Percentiles rank a stretch among this genome's conserved stretches.
phyloP scores from a whole-genome alignment of 37 sponge, comb jelly and placozoan species.

The Hormiphora californensis region DNA sequence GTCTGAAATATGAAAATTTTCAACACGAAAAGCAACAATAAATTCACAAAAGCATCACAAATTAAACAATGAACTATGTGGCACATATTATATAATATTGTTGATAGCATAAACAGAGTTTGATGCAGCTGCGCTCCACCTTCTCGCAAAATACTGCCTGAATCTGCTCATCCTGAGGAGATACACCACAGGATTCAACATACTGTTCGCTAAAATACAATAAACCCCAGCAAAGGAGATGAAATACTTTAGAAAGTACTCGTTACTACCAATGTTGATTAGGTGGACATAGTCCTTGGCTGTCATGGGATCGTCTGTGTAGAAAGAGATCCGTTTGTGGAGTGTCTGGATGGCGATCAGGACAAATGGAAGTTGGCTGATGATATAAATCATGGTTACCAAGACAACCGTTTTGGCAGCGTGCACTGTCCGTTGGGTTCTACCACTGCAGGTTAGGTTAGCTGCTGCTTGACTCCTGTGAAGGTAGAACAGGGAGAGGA shows the following conservation, averaged over 20 bases:
- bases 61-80: too few relatives aligned
- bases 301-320: not conserved
- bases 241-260: constrained; percentile 41
- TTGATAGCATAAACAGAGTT: too few relatives aligned
- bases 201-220: constrained; percentile 1
- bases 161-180: not conserved
- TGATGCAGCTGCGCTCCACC: too few relatives aligned
- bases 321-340: not conserved
- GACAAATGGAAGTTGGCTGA: not conserved
- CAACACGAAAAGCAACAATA: too few relatives aligned
- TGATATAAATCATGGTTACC: not conserved
- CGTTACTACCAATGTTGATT: too few relatives aligned
- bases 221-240: not conserved
- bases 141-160: too few relatives aligned
- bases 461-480: too few relatives aligned
- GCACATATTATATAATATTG: too few relatives aligned
- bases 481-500: constrained; percentile 29
- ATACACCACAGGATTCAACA: constrained; percentile 15
- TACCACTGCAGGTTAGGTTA: too few relatives aligned
- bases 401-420: not conserved
- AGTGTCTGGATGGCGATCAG: not conserved
- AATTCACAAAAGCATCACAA: too few relatives aligned
- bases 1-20: too few relatives aligned
- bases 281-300: not conserved
- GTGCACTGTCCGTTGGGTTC: too few relatives aligned